A percentile compares a stretch with the other conserved stretches of the same genome.
Evolutionary conservation across 1,140 invertebrate species (phyloP).

Genomic region (Drosophila sucinea): DNA sequence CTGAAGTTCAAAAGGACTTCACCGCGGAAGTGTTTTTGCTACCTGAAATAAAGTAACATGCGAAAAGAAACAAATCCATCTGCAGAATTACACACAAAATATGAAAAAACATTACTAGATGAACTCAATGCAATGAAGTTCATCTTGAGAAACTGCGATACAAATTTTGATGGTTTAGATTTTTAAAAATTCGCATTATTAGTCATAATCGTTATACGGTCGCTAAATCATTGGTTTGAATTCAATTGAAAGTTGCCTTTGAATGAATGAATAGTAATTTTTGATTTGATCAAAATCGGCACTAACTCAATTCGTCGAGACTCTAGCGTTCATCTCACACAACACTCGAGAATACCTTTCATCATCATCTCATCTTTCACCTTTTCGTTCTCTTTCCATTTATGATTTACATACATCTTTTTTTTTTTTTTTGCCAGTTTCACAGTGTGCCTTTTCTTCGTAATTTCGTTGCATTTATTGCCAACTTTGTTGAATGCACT

Average conservation of each 20-base stretch:
- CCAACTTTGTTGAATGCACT: conserved; percentile 10
- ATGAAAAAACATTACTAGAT: too few relatives aligned
- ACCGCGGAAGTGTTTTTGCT: conserved; percentile 4
- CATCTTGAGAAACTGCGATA: too few relatives aligned
- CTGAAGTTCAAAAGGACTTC: not conserved
- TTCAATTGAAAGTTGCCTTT: not conserved
- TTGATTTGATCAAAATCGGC: not conserved
- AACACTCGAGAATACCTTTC: too few relatives aligned
- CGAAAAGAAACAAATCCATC: not conserved
- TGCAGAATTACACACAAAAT: too few relatives aligned
- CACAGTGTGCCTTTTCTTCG: not conserved
- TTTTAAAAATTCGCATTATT: too few relatives aligned
- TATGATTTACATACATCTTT: not conserved
- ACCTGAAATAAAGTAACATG: not conserved
- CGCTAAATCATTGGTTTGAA: too few relatives aligned
- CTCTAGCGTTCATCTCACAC: too few relatives aligned
- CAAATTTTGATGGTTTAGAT: too few relatives aligned
- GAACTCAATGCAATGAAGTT: too few relatives aligned
- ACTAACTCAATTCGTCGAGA: not conserved
- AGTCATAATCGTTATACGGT: too few relatives aligned
- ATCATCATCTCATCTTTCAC: not conserved
- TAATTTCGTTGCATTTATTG: conserved; percentile 14
- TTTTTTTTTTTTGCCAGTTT: not conserved
- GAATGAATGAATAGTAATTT: not conserved
- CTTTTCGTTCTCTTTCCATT: not conserved